These are phyloP conservation scores for Misgurnus anguillicaudatus DNA, from an alignment of 2,113 vertebrate species.

Conservation along the genomic window DNA sequence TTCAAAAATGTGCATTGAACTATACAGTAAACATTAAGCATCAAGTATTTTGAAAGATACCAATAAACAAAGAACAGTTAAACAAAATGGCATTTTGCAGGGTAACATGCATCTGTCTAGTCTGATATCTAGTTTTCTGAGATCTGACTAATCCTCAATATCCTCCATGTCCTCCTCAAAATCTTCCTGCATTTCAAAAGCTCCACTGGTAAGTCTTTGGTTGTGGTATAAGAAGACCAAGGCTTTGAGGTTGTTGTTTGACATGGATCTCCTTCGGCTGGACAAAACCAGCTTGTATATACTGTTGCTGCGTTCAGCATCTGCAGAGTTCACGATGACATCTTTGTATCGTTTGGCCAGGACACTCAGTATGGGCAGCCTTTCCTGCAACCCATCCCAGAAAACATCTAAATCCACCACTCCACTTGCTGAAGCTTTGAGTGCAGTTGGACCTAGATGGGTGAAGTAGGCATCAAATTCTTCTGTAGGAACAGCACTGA, in stretches of 20 bases:
- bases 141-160: too few species aligned
- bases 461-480: conserved; percentile 42
- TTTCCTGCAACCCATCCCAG: not conserved
- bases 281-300: conserved; percentile 4
- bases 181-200: not conserved
- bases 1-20: too few species aligned
- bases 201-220: not conserved
- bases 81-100: too few species aligned
- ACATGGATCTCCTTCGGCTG: not conserved
- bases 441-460: conserved; percentile 31
- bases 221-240: not conserved
- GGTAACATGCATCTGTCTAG: too few species aligned
- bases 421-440: not conserved
- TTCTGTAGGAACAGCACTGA: conserved; percentile 19
- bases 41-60: too few species aligned
- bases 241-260: not conserved
- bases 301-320: not conserved
- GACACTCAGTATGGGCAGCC: not conserved
- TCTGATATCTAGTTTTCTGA: too few species aligned
- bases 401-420: not conserved
- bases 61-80: too few species aligned
- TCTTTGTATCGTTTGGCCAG: not conserved
- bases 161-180: too few species aligned
- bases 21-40: too few species aligned
- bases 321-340: not conserved